A percentile compares a stretch with the other conserved stretches of the same genome.
phyloP scores from a whole-genome alignment of 2,113 vertebrate species.

The Manacus vitellinus region DNA sequence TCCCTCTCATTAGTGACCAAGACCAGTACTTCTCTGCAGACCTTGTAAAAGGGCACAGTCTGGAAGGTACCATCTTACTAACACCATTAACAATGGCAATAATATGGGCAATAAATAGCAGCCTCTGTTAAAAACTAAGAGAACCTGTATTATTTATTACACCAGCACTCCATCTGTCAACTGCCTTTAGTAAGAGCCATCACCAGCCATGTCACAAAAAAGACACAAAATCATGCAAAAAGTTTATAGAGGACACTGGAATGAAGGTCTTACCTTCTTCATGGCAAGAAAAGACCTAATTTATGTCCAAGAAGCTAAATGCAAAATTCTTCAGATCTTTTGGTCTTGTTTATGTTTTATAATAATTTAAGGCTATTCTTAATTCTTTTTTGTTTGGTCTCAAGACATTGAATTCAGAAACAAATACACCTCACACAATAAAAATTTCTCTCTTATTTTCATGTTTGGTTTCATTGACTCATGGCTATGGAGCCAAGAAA shows the following conservation, averaged over 20 bases:
- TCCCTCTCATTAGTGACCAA: neutral
- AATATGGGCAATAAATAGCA: neutral
- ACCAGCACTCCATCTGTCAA: neutral
- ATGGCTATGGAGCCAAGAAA: neutral
- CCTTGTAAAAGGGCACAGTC: neutral
- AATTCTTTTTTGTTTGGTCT: neutral
- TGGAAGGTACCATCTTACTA: neutral
- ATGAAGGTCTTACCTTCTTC: neutral
- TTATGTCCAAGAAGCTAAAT: neutral
- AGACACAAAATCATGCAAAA: neutral
- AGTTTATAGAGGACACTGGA: neutral
- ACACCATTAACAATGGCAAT: neutral
- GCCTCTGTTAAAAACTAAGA: neutral
- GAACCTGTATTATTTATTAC: neutral
- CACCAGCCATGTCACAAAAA: neutral
- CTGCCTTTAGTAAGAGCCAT: neutral
- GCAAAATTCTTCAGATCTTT: neutral
- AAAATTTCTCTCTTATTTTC: neutral
- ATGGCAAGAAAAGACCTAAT: neutral
- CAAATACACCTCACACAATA: neutral
- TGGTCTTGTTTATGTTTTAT: neutral
- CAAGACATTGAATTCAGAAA: neutral
- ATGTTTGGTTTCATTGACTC: neutral
- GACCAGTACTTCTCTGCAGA: neutral
- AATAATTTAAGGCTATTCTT: neutral